phyloP scores from a whole-genome alignment of 2,113 vertebrate genomes.

The Rhinichthys klamathensis region DNA sequence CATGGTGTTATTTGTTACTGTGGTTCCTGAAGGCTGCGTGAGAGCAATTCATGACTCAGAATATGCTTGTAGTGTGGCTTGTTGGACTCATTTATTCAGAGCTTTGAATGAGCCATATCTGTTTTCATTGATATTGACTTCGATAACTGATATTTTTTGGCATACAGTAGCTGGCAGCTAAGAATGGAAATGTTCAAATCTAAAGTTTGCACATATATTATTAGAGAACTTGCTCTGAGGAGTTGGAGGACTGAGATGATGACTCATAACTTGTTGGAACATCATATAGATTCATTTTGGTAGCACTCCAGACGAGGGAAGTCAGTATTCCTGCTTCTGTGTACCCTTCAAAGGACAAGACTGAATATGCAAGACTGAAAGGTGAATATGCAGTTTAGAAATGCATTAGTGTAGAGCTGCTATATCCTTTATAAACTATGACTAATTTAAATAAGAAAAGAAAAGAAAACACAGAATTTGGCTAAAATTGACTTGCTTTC shows the following conservation, averaged over 20 bases:
- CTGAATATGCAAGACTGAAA: too few species aligned
- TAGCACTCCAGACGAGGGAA: slow-evolving; percentile 7
- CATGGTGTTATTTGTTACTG: slow-evolving; percentile 1
- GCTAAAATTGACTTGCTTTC: neutral
- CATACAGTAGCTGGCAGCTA: neutral
- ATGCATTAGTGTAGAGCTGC: neutral
- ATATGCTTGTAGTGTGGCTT: too few species aligned
- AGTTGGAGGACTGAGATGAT: neutral
- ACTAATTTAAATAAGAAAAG: neutral
- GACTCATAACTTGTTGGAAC: slow-evolving; percentile 29
- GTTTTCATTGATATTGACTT: slow-evolving; percentile 22
- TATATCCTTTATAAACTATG: neutral
- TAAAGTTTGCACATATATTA: slow-evolving; percentile 12
- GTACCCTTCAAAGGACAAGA: neutral
- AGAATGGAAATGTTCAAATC: slow-evolving; percentile 1
- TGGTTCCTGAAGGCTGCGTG: slow-evolving; percentile 12
- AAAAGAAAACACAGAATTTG: neutral
- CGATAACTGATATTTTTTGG: neutral
- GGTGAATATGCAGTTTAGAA: slow-evolving; percentile 5
- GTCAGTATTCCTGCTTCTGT: neutral
- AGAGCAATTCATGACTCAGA: neutral
- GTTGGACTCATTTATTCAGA: slow-evolving; percentile 15
- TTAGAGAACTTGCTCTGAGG: neutral
- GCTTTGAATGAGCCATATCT: slow-evolving; percentile 1
- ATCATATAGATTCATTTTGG: slow-evolving; percentile 15